Base-by-base conservation (phyloP, 2,888 invertebrate genomes). In the Panopea generosa region DNA sequence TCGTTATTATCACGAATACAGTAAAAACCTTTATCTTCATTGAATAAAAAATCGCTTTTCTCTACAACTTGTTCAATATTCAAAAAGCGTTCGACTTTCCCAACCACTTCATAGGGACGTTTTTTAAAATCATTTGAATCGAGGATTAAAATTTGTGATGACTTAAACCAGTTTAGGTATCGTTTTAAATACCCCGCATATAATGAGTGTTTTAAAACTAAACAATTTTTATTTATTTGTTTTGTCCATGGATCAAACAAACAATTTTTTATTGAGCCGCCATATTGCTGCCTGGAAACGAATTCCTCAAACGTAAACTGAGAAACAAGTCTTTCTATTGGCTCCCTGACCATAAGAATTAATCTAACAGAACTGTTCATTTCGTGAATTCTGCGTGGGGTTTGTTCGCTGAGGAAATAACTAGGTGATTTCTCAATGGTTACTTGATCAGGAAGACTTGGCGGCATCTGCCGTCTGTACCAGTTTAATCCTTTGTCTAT, bases 351-450 rank as follows among this genome's bases (percentile, higher is more conserved):
- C 89, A 99, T 98, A 85, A 99, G 94, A 77, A 99, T 94, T 73
- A 99, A 94, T 86, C 97, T 86, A 22, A 98, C 96, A 90, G 96
- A 96, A 2, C 96, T 95, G 94, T 99, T 98, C 97, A 99, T 97
- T 69, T 96, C 96, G 84, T 96, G 95, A 60, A 99, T 97, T 81
- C 99, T 94, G 93, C 97, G 96, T 9, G 99, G 98, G 29, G 97
- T 98, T 95, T 97, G 96, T 4, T 96, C 96, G 70, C 97, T 97
- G 49, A 98, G 97, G 93, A 99, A 99, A 93, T 99, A 99, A 88
- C 97, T 97, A 6, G 99, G 99, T 86, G 97, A 98, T 93, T 99
- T 99, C 93, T 99, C 99, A 87, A 98, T 96, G 68, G 98, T 98
- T 83, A 98, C 96, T 93, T 98, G 98, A 45, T 97, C 96, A 80